Conservation (phyloP, 2,888 invertebrate genomes). For the Catocala nupta region DNA sequence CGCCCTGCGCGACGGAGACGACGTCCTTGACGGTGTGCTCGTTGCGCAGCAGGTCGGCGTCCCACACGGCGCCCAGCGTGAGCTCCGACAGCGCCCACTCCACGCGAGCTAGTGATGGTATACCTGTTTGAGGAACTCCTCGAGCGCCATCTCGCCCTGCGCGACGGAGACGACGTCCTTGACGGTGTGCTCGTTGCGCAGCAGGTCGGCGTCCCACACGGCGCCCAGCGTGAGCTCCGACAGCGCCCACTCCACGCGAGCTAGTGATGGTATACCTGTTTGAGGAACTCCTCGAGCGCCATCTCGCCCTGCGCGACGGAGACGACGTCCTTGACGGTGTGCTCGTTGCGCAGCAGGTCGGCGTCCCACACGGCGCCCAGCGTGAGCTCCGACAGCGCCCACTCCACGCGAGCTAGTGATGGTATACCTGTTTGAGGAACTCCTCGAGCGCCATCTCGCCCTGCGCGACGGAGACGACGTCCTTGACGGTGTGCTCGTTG, state of each 20-base stretch:
- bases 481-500: constrained; percentile 97
- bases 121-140: constrained; percentile 99
- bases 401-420: constrained; percentile 95
- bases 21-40: constrained; percentile 98
- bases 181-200: constrained; percentile 97
- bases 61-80: constrained; percentile 99
- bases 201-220: constrained; percentile 99
- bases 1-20: constrained; percentile 99
- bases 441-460: constrained; percentile 99
- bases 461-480: constrained; percentile 98
- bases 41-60: constrained; percentile 97
- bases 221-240: constrained; percentile 98
- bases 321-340: constrained; percentile 97
- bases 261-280: constrained; percentile 92
- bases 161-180: constrained; percentile 98
- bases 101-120: constrained; percentile 89
- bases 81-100: constrained; percentile 98
- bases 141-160: constrained; percentile 99
- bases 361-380: constrained; percentile 99
- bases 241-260: constrained; percentile 98
- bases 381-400: constrained; percentile 98
- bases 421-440: constrained; percentile 96
- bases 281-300: constrained; percentile 99
- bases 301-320: constrained; percentile 99
- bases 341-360: constrained; percentile 97